These are phyloP conservation scores for Dynastes maya DNA, from an alignment of 2,888 invertebrate species.

Conservation along the genomic window DNA sequence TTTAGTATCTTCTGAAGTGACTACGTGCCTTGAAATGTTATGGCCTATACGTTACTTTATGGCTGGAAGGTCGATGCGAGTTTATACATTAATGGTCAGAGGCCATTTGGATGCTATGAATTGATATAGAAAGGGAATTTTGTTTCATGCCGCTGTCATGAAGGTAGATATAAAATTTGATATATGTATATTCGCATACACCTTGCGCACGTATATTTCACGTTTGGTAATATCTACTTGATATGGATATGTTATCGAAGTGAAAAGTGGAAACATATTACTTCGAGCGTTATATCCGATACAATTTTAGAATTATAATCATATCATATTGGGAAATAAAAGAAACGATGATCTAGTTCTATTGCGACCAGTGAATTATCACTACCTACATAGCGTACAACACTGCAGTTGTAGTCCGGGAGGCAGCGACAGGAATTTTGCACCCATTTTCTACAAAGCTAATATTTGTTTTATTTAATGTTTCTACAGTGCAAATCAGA, in stretches of 20 bases:
- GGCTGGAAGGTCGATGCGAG: conserved; percentile 42
- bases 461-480: too few species aligned
- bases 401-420: too few species aligned
- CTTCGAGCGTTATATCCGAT: too few species aligned
- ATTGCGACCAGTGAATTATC: too few species aligned
- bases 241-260: neutral
- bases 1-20: conserved; percentile 47
- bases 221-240: neutral
- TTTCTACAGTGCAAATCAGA: too few species aligned
- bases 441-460: too few species aligned
- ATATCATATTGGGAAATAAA: too few species aligned
- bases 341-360: too few species aligned
- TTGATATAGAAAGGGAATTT: conserved; percentile 42
- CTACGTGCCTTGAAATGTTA: conserved; percentile 47
- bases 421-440: too few species aligned
- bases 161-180: conserved; percentile 27
- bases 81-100: conserved; percentile 42
- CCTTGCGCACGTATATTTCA: neutral
- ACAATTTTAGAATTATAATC: too few species aligned
- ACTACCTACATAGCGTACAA: too few species aligned
- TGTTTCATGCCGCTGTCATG: conserved; percentile 31
- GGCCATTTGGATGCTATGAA: conserved; percentile 43
- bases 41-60: conserved; percentile 37
- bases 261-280: neutral
- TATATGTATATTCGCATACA: conserved; percentile 5